These are phyloP conservation scores for Drosophila pseudotalamancana DNA, from an alignment of 2,888 invertebrate species.

Conservation along the genomic window DNA sequence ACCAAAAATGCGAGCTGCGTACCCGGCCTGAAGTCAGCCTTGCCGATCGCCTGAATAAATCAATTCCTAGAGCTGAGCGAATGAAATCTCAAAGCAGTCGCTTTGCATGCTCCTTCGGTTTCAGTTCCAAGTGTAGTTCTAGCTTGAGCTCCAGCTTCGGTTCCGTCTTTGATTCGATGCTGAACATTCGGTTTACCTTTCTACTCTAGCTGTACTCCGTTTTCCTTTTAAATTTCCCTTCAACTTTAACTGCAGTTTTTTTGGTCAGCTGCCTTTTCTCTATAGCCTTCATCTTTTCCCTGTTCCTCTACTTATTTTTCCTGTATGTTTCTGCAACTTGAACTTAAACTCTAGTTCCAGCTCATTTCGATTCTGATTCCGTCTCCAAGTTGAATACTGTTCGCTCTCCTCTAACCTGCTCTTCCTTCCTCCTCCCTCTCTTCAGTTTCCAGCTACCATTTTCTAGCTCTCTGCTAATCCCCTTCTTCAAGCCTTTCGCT, in stretches of 20 bases:
- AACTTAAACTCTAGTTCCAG: neutral
- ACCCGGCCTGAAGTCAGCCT: no score
- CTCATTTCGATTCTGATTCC: neutral
- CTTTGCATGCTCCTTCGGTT: conserved; percentile 37
- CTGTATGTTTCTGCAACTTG: neutral
- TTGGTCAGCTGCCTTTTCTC: no score
- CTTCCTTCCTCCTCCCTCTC: neutral
- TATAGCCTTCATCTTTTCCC: neutral
- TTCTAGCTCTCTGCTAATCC: neutral
- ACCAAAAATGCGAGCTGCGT: conserved; percentile 42
- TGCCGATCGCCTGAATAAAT: conserved; percentile 50
- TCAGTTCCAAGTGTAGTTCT: no score
- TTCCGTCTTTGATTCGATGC: no score
- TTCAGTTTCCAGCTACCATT: conserved; percentile 6
- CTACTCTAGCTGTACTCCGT: no score
- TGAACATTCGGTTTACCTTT: no score
- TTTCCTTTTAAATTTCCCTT: no score
- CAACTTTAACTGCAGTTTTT: no score
- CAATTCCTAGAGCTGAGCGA: conserved; percentile 52
- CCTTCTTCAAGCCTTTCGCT: neutral
- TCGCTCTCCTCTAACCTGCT: neutral
- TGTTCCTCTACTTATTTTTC: no score
- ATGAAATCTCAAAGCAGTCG: conserved; percentile 17
- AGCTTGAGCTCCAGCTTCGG: no score
- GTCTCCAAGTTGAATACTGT: neutral